phyloP scores from a whole-genome alignment of 1,140 invertebrate genomes.

The Trichomalopsis sarcophagae region DNA sequence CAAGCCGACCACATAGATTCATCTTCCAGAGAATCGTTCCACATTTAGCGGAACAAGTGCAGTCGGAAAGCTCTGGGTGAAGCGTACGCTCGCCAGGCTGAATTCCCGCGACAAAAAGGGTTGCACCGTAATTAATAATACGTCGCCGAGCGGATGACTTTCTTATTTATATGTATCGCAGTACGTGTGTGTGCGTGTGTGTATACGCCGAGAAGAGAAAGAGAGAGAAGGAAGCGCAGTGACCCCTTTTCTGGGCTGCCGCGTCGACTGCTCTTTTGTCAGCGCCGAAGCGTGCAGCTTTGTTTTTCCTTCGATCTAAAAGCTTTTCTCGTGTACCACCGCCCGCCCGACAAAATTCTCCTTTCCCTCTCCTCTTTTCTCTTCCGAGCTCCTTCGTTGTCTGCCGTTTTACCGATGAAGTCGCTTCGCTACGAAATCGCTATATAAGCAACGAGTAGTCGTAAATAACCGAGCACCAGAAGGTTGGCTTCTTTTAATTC shows the following conservation, averaged over 20 bases:
- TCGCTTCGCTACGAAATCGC: not conserved
- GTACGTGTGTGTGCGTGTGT: not conserved
- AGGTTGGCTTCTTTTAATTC: not conserved
- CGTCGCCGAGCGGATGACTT: not conserved
- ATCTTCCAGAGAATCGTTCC: not conserved
- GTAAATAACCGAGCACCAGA: slow-evolving; percentile 14
- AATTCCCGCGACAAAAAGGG: not conserved
- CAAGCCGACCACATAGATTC: not conserved
- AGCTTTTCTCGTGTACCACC: slow-evolving; percentile 44
- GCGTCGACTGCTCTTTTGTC: slow-evolving; percentile 36
- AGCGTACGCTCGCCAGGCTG: not conserved
- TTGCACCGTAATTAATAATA: not conserved
- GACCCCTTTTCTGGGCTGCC: slow-evolving; percentile 27
- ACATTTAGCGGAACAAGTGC: not conserved
- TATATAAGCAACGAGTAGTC: slow-evolving; percentile 4
- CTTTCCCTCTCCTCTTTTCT: not conserved
- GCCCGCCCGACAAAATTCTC: not conserved
- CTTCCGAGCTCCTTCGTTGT: not conserved
- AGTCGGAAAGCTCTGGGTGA: not conserved
- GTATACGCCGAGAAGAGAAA: not conserved
- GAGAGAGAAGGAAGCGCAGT: slow-evolving; percentile 3
- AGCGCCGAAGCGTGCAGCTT: slow-evolving; percentile 27
- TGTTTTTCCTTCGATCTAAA: slow-evolving; percentile 49
- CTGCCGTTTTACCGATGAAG: slow-evolving; percentile 2
- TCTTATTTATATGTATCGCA: not conserved